Evolutionary conservation across 2,797 vertebrate genomes (phyloP).

Genomic region (Allobates femoralis): DNA sequence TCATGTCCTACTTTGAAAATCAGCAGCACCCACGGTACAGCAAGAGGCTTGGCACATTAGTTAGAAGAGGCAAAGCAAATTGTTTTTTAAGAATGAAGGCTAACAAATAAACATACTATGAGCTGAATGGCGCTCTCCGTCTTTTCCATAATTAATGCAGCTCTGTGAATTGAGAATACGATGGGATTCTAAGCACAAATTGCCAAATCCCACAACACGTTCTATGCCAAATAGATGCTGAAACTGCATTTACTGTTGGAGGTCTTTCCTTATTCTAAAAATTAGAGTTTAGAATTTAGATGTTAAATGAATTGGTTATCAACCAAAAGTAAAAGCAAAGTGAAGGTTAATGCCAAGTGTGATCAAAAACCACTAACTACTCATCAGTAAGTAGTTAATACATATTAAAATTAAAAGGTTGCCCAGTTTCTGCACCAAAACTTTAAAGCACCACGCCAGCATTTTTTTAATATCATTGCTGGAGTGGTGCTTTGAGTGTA

Average conservation of each 20-base stretch:
- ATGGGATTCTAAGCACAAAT: not conserved
- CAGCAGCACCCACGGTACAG: conserved; percentile 30
- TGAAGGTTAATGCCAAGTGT: not conserved
- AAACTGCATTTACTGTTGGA: not conserved
- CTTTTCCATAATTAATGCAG: not conserved
- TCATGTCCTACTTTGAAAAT: conserved; percentile 45
- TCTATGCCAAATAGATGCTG: not conserved
- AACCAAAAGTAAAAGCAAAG: not conserved
- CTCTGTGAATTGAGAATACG: conserved; percentile 3
- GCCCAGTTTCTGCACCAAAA: too few relatives aligned
- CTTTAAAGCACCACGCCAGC: too few relatives aligned
- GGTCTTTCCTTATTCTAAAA: not conserved
- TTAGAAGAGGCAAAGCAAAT: not conserved
- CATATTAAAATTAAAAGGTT: too few relatives aligned
- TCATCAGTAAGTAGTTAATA: too few relatives aligned
- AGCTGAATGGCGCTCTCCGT: not conserved
- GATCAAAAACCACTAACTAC: too few relatives aligned
- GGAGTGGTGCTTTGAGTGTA: too few relatives aligned
- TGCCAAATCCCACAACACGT: not conserved
- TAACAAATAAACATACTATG: not conserved
- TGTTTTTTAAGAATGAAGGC: conserved; percentile 28
- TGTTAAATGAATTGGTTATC: not conserved
- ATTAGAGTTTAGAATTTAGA: not conserved
- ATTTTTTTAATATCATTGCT: too few relatives aligned
- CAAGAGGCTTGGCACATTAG: conserved; percentile 26